Percentiles rank a stretch among this genome's conserved stretches.
These are phyloP conservation scores for Athalia circularis DNA, from an alignment of 2,888 invertebrate species.

Conservation along the genomic window DNA sequence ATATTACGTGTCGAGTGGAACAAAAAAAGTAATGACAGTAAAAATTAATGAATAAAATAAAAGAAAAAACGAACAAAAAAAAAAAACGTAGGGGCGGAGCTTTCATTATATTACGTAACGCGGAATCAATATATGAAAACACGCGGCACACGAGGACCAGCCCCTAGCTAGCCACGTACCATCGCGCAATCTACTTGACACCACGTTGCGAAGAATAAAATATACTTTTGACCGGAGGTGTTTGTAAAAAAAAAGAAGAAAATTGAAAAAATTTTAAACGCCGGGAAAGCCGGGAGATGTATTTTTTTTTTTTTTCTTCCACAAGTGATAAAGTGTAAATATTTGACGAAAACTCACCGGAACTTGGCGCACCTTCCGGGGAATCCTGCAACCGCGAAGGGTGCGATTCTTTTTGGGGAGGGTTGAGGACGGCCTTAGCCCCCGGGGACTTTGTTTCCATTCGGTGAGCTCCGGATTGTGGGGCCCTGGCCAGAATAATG, in stretches of 20 bases:
- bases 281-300: too few relatives aligned
- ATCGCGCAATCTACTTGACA: constrained; percentile 14
- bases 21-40: background rate
- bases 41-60: background rate
- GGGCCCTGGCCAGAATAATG: background rate
- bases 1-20: background rate
- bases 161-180: constrained; percentile 14
- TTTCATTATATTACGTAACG: constrained; percentile 35
- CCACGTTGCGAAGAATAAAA: too few relatives aligned
- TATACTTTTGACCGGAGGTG: too few relatives aligned
- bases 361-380: too few relatives aligned
- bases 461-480: too few relatives aligned
- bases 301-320: background rate
- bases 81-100: background rate
- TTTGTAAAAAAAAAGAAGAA: background rate
- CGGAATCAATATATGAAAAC: constrained; percentile 41
- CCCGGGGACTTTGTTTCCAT: too few relatives aligned
- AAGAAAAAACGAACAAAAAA: background rate
- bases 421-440: too few relatives aligned
- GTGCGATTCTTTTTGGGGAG: too few relatives aligned
- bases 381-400: too few relatives aligned
- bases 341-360: too few relatives aligned
- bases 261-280: background rate
- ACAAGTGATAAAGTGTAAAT: background rate
- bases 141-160: constrained; percentile 35